These are phyloP conservation scores for Tryphoninae sp. DNA, from an alignment of 2,888 invertebrate genomes.

Conservation along the genomic window DNA sequence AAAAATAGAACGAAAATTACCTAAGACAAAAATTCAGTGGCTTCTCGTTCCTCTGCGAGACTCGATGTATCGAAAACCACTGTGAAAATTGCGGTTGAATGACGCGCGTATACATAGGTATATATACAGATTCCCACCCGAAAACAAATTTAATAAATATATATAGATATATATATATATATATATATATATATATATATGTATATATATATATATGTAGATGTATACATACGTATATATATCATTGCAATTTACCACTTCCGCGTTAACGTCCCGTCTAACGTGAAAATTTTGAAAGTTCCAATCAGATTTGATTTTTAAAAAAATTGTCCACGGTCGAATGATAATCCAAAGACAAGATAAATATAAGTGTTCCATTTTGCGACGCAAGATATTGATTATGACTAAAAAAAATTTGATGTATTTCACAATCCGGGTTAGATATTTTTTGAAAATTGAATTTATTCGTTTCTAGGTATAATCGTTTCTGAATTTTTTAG, in stretches of 20 bases:
- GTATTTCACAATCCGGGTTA: too few relatives aligned
- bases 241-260: slow-evolving; percentile 68
- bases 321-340: slow-evolving; percentile 46
- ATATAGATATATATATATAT: slow-evolving; percentile 49
- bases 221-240: slow-evolving; percentile 16
- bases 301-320: slow-evolving; percentile 25
- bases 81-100: slow-evolving; percentile 28
- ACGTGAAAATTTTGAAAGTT: slow-evolving; percentile 67
- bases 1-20: background rate
- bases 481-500: background rate
- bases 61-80: slow-evolving; percentile 25
- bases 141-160: slow-evolving; percentile 30
- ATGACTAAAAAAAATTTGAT: too few relatives aligned
- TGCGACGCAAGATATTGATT: background rate
- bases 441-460: too few relatives aligned
- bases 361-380: background rate
- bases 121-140: slow-evolving; percentile 45
- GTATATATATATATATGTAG: slow-evolving; percentile 42
- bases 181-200: slow-evolving; percentile 53
- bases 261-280: slow-evolving; percentile 69
- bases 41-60: slow-evolving; percentile 18
- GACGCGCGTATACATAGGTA: slow-evolving; percentile 57
- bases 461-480: too few relatives aligned
- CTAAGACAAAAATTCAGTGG: slow-evolving; percentile 28
- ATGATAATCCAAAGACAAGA: slow-evolving; percentile 45